Evolutionary conservation across 2,888 invertebrate species (phyloP).

Genomic region (Agriotes lineatus): DNA sequence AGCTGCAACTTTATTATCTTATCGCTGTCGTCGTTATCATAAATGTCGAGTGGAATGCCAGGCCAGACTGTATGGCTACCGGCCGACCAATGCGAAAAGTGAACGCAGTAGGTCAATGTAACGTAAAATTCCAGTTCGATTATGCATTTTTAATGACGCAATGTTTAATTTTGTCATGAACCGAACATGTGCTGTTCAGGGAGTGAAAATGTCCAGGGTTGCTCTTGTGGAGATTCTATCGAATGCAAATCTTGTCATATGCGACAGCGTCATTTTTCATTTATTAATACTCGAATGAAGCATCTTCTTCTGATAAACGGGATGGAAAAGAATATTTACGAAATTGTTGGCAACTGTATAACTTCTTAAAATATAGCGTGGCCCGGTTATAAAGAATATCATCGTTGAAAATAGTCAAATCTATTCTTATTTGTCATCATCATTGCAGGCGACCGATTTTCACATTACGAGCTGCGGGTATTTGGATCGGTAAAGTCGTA

Average conservation of each 20-base stretch:
- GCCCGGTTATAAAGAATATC: slow-evolving; percentile 35
- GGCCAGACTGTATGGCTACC: neutral
- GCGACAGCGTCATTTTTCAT: neutral
- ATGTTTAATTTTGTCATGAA: neutral
- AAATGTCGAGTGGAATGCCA: slow-evolving; percentile 4
- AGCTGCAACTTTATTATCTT: neutral
- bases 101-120: slow-evolving; percentile 32
- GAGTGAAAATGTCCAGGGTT: neutral
- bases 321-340: slow-evolving; percentile 26
- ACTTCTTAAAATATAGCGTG: slow-evolving; percentile 39
- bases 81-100: neutral
- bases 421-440: slow-evolving; percentile 14
- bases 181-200: neutral
- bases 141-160: slow-evolving; percentile 1
- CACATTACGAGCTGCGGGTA: too few relatives aligned
- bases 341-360: slow-evolving; percentile 37
- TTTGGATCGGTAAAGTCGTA: too few relatives aligned
- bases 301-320: slow-evolving; percentile 15
- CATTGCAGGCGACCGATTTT: too few relatives aligned
- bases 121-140: slow-evolving; percentile 29
- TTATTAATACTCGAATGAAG: neutral
- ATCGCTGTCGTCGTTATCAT: neutral
- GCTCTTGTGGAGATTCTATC: neutral
- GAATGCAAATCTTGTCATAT: neutral
- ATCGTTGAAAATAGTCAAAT: slow-evolving; percentile 36